These are phyloP conservation scores for Formica selysi DNA, from an alignment of 1,140 invertebrate genomes.

Conservation along the genomic window DNA sequence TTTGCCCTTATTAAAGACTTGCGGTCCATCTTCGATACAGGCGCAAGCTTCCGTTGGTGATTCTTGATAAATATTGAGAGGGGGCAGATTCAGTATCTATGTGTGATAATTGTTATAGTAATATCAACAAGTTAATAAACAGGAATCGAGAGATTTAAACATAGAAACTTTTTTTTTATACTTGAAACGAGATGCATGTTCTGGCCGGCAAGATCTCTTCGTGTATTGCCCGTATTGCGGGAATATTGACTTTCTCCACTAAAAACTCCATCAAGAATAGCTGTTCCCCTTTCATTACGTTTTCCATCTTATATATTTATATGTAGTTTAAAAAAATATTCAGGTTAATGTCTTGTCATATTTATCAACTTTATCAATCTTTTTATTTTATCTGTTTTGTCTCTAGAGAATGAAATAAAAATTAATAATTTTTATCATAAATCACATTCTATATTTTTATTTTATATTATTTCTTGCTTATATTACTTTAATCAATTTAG, in stretches of 20 bases:
- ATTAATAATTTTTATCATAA: background rate
- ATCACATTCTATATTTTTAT: constrained; percentile 10
- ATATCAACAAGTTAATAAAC: background rate
- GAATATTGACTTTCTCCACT: constrained; percentile 81
- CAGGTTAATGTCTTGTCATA: background rate
- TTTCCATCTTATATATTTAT: background rate
- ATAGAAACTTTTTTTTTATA: constrained; percentile 52
- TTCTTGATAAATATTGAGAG: constrained; percentile 82
- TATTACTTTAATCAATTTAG: constrained; percentile 50
- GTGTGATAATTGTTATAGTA: background rate
- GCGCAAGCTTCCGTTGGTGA: constrained; percentile 71
- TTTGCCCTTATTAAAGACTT: constrained; percentile 84
- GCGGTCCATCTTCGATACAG: constrained; percentile 68
- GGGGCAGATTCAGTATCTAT: constrained; percentile 81
- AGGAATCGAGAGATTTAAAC: background rate
- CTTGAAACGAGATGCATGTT: constrained; percentile 82
- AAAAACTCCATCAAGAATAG: constrained; percentile 84
- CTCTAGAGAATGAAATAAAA: background rate
- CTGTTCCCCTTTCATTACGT: constrained; percentile 71
- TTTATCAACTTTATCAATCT: background rate
- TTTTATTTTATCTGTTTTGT: constrained; percentile 30
- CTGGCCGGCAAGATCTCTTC: constrained; percentile 74
- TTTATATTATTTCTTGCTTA: constrained; percentile 10
- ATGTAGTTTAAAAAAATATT: background rate
- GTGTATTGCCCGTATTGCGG: constrained; percentile 78